Evolutionary conservation across 2,797 vertebrate species (phyloP).

Genomic region (Chiroxiphia lanceolata): DNA sequence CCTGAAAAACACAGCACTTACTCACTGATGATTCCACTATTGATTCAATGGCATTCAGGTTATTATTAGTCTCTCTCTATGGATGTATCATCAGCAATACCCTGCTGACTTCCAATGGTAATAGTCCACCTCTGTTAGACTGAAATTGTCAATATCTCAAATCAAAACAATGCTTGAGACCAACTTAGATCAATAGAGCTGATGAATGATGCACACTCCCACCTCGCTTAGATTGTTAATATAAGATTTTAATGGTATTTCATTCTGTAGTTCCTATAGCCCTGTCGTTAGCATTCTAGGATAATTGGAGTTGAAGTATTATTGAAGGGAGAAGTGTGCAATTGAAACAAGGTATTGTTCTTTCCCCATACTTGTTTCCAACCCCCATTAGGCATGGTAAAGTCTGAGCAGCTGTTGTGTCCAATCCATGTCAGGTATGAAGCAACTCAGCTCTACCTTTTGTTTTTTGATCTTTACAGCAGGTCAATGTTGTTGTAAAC

Average conservation of each 20-base stretch:
- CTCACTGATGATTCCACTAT: neutral
- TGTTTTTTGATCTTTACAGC: neutral
- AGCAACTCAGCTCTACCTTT: neutral
- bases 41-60: conserved; percentile 4
- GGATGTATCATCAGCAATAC: neutral
- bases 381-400: rapidly evolving
- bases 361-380: neutral
- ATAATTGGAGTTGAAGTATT: neutral
- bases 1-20: neutral
- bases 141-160: conserved; percentile 11
- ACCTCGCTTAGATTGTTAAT: neutral
- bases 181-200: neutral
- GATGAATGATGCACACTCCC: neutral
- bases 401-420: neutral
- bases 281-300: neutral
- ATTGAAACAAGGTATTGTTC: neutral
- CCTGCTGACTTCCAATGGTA: neutral
- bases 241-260: neutral
- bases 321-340: neutral
- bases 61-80: neutral
- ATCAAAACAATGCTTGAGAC: neutral
- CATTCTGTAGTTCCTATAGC: neutral
- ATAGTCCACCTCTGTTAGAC: neutral
- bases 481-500: neutral
- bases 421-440: neutral